These are phyloP conservation scores for Halichondria panicea DNA, from an alignment of 37 sponge, comb jelly and placozoan genomes.

Conservation along the genomic window DNA sequence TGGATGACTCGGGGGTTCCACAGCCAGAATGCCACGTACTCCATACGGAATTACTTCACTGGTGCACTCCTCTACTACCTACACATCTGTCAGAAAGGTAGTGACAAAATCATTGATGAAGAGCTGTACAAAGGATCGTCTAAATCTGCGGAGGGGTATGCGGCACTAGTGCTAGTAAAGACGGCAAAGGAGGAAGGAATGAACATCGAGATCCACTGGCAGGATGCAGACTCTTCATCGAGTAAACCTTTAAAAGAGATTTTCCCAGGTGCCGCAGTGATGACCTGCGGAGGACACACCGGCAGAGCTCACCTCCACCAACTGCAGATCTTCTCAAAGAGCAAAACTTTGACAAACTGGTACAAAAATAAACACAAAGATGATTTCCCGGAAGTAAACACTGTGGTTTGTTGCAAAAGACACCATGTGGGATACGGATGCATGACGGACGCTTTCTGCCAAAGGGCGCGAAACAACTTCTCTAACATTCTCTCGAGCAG, in stretches of 20 bases:
- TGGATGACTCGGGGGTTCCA: too few relatives aligned
- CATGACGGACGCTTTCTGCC: slow-evolving; percentile 17
- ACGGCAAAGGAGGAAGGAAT: slow-evolving; percentile 44
- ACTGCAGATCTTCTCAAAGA: not conserved
- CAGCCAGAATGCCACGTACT: too few relatives aligned
- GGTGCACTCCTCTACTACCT: not conserved
- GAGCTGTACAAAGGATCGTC: slow-evolving; percentile 31
- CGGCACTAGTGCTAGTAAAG: slow-evolving; percentile 4
- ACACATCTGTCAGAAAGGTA: slow-evolving; percentile 50
- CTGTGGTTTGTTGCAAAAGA: slow-evolving; percentile 13
- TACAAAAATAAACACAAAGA: slow-evolving; percentile 5
- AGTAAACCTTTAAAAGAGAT: not conserved
- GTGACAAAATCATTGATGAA: slow-evolving; percentile 27
- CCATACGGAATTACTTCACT: too few relatives aligned
- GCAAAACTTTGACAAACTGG: slow-evolving; percentile 12
- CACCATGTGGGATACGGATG: slow-evolving; percentile 41
- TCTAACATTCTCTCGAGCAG: not conserved
- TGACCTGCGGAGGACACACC: slow-evolving; percentile 50
- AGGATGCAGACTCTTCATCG: slow-evolving; percentile 12
- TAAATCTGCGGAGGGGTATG: slow-evolving; percentile 37
- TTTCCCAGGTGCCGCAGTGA: slow-evolving; percentile 9
- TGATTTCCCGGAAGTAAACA: slow-evolving; percentile 6
- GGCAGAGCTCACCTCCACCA: slow-evolving; percentile 21
- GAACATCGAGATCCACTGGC: slow-evolving; percentile 27
- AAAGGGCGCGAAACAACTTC: slow-evolving; percentile 23